Evolutionary conservation across 2,888 invertebrate genomes (phyloP).

Genomic region (Laothoe populi): DNA sequence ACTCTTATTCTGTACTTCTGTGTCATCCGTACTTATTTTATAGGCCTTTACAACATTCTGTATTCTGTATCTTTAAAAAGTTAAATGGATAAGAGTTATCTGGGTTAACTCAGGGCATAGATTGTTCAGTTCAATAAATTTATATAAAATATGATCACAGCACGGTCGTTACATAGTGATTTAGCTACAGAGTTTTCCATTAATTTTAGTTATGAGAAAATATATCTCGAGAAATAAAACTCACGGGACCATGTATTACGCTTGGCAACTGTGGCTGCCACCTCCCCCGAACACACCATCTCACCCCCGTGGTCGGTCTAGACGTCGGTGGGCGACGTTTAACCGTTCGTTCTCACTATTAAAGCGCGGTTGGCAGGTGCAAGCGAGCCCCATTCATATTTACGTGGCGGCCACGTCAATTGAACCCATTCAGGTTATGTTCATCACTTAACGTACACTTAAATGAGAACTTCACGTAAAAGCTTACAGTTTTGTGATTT

Average conservation of each 20-base stretch:
- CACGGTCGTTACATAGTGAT: background rate
- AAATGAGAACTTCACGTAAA: slow-evolving; percentile 12
- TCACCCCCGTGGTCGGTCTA: slow-evolving; percentile 17
- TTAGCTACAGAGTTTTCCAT: background rate
- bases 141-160: background rate
- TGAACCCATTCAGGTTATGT: background rate
- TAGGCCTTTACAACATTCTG: too few species aligned
- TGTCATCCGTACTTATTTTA: background rate
- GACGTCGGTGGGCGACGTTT: slow-evolving; percentile 16
- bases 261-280: background rate
- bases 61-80: background rate
- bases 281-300: background rate
- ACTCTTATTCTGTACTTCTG: background rate
- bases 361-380: slow-evolving; percentile 9
- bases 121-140: background rate
- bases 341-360: background rate
- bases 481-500: background rate
- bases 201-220: background rate
- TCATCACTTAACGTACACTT: slow-evolving; percentile 10
- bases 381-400: slow-evolving; percentile 13
- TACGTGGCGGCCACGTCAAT: slow-evolving; percentile 6
- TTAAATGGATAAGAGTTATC: background rate
- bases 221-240: background rate
- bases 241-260: background rate
- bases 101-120: background rate